Evolutionary conservation across 2,888 invertebrate genomes (phyloP).

Genomic region (Strigamia maritima): DNA sequence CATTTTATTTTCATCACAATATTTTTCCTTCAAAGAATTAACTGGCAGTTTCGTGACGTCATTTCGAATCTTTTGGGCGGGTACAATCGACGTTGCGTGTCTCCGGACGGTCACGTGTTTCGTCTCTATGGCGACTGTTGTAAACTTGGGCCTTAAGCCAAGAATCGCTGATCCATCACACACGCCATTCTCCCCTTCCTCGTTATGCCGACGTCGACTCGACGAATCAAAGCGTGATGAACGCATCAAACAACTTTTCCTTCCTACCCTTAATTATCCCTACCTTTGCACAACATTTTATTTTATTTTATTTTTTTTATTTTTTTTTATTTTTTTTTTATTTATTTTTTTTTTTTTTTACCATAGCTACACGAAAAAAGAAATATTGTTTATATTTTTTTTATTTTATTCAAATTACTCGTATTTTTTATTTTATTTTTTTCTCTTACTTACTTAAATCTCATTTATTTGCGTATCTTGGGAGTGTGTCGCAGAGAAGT

Average conservation of each 20-base stretch:
- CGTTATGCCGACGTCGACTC: neutral
- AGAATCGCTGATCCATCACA: slow-evolving; percentile 4
- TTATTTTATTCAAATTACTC: too few species aligned
- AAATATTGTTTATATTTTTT: neutral
- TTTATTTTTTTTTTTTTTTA: too few species aligned
- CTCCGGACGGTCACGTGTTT: neutral
- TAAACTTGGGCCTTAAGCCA: neutral
- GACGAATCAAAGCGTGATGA: neutral
- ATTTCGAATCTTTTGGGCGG: slow-evolving; percentile 4
- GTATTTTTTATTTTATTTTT: too few species aligned
- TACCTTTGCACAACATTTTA: neutral
- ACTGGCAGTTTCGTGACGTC: neutral
- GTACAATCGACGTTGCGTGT: slow-evolving; percentile 4
- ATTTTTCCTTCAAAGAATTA: neutral
- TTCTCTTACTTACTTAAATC: too few species aligned
- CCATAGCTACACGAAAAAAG: neutral
- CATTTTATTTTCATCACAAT: neutral
- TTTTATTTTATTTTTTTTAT: too few species aligned
- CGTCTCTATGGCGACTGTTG: neutral
- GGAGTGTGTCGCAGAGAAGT: neutral
- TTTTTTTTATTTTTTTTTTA: too few species aligned
- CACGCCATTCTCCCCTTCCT: slow-evolving; percentile 4
- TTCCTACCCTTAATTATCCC: neutral
- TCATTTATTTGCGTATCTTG: too few species aligned
- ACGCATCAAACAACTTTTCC: neutral